These are phyloP conservation scores for roundworm (Caenorhabditis elegans) DNA, from an alignment of 1,140 invertebrate genomes.

Conservation along the genomic window DNA sequence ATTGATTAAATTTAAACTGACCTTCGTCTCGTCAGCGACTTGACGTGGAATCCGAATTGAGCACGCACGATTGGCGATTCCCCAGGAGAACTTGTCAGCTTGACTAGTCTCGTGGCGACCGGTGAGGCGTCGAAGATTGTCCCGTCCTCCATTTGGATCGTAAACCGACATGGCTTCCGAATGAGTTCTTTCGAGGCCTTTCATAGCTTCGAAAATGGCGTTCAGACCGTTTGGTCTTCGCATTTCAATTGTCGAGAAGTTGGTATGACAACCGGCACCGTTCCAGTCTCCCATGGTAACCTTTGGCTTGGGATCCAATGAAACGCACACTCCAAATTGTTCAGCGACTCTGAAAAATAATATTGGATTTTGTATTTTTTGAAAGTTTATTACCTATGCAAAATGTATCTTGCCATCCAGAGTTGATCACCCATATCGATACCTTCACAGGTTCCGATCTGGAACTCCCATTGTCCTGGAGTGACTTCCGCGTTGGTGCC, in stretches of 20 bases:
- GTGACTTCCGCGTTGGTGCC: constrained; percentile 91
- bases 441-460: too few relatives aligned
- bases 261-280: constrained; percentile 83
- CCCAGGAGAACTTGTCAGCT: constrained; percentile 80
- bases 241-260: constrained; percentile 87
- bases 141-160: constrained; percentile 76
- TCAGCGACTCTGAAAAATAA: constrained; percentile 75
- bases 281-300: constrained; percentile 76
- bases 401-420: constrained; percentile 82
- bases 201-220: constrained; percentile 70
- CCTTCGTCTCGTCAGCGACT: constrained; percentile 77
- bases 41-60: constrained; percentile 80
- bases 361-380: too few relatives aligned
- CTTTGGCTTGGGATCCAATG: constrained; percentile 82
- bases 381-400: constrained; percentile 70
- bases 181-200: constrained; percentile 80
- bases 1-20: constrained; percentile 31
- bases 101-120: constrained; percentile 81
- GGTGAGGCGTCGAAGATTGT: constrained; percentile 83
- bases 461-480: constrained; percentile 76
- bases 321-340: constrained; percentile 82
- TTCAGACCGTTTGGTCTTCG: constrained; percentile 78
- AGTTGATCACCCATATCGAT: too few relatives aligned
- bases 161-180: constrained; percentile 84
- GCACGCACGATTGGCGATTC: constrained; percentile 77